Evolutionary conservation across 2,888 invertebrate genomes (phyloP), one percentile per base, ranked within the genome.

Genomic region (Dynastes hyllus): DNA sequence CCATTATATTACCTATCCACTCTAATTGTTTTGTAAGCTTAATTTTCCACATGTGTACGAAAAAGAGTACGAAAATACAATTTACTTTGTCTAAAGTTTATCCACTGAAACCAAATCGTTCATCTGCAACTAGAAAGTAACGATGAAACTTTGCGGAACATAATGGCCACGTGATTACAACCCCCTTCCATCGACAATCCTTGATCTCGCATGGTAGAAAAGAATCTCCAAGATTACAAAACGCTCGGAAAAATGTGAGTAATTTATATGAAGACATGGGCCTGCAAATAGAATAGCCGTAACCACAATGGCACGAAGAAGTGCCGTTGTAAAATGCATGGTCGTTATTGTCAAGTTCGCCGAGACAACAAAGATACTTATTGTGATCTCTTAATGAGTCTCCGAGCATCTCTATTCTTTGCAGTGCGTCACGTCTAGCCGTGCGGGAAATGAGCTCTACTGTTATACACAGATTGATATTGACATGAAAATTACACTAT

Each of bases 301-400:
- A 73, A 77, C 83, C 85, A 85, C 85, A 85, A 84, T 85, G 83
- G 81, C 78, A 79, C 78, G 82, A 80, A 83, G 83, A 85, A 85
- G 85, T 85, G 85, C 83, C 83, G 84, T 85, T 86, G 83, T 84
- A 86, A 87, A 87, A 87, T 87, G 85, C 85, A 87, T 85, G 84
- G 82, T 84, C 83, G 84, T 86, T 86, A 87, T 87, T 87, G 87
- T 87, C 84, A 84, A 84, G 80, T 69, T 66, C 78, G 80, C 79
- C 70, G 82, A 84, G 86, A 87, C 85, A 86, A 87, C 87, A 88
- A 87, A 87, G 87, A 81, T 83, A 80, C 81, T 84, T 84, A 87
- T 88, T 88, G 87, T 88, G 85, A 87, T 87, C 85, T 83, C 84
- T 87, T 88, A 87, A 88, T 87, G 87, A 87, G 86, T 85, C 85